Percentiles rank a stretch among this genome's conserved stretches.
Conservation (phyloP, 2,888 invertebrate genomes). For the Torymus tubicola region DNA sequence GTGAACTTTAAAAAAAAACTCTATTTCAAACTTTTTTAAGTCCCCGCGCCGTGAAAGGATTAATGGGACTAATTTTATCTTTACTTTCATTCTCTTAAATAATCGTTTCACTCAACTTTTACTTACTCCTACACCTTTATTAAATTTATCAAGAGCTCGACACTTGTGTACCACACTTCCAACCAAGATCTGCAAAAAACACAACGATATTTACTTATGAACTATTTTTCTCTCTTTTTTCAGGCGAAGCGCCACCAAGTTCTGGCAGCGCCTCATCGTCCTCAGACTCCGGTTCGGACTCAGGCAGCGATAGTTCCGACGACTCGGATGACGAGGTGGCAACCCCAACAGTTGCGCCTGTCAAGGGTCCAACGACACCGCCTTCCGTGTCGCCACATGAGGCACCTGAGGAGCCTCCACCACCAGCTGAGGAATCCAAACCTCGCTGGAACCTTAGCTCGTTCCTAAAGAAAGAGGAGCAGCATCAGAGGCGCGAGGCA, state of each 20-base stretch:
- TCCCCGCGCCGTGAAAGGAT: no score
- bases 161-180: no score
- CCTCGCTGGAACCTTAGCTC: constrained; percentile 75
- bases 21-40: no score
- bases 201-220: no score
- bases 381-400: constrained; percentile 55
- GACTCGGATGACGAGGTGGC: constrained; percentile 77
- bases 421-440: constrained; percentile 75
- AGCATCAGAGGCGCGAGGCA: constrained; percentile 56
- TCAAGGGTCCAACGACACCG: constrained; percentile 61
- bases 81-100: no score
- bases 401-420: constrained; percentile 73
- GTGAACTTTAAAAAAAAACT: background rate
- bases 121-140: no score
- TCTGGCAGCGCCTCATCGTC: constrained; percentile 80
- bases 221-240: no score
- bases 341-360: background rate
- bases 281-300: constrained; percentile 81
- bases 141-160: no score
- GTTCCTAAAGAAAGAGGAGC: constrained; percentile 71
- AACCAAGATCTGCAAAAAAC: no score
- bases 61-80: no score
- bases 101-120: no score
- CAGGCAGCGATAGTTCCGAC: constrained; percentile 80
- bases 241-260: constrained; percentile 71